Percentiles rank a stretch among this genome's conserved stretches.
Conservation (phyloP, 2,888 invertebrate species). For the Eledona agricola region DNA sequence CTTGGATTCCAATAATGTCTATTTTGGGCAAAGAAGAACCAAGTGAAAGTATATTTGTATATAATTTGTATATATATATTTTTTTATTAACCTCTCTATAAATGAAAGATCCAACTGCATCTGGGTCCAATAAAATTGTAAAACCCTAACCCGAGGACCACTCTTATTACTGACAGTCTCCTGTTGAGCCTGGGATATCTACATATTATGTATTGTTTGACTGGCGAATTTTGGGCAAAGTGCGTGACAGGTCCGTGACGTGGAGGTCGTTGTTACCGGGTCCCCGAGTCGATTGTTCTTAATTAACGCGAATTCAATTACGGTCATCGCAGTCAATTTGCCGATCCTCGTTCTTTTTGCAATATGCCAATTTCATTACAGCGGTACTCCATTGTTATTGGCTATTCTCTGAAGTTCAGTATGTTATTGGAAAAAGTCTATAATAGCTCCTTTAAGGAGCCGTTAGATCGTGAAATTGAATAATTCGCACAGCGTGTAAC, state of each 20-base stretch:
- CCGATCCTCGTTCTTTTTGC: slow-evolving; percentile 25
- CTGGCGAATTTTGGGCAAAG: too few relatives aligned
- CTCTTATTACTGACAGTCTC: too few relatives aligned
- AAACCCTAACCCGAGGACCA: too few relatives aligned
- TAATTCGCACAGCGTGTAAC: slow-evolving; percentile 33
- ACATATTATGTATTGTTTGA: too few relatives aligned
- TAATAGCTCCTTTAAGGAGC: slow-evolving; percentile 37
- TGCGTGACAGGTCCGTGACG: slow-evolving; percentile 12
- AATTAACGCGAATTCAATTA: slow-evolving; percentile 34
- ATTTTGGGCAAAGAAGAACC: too few relatives aligned
- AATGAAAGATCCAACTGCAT: too few relatives aligned
- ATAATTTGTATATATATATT: too few relatives aligned
- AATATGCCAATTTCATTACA: slow-evolving; percentile 31
- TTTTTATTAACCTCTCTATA: too few relatives aligned
- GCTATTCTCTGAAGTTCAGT: slow-evolving; percentile 34
- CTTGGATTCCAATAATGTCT: too few relatives aligned
- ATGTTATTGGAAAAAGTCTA: slow-evolving; percentile 37
- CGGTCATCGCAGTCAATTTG: slow-evolving; percentile 15
- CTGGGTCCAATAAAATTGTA: too few relatives aligned
- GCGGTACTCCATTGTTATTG: slow-evolving; percentile 35
- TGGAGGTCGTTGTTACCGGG: slow-evolving; percentile 6
- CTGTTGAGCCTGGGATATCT: too few relatives aligned
- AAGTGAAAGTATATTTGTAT: too few relatives aligned
- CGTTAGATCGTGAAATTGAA: slow-evolving; percentile 38
- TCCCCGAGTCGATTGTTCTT: slow-evolving; percentile 14